Base-by-base conservation (phyloP, 2,888 invertebrate genomes). In the Pristionchus mayeri region DNA sequence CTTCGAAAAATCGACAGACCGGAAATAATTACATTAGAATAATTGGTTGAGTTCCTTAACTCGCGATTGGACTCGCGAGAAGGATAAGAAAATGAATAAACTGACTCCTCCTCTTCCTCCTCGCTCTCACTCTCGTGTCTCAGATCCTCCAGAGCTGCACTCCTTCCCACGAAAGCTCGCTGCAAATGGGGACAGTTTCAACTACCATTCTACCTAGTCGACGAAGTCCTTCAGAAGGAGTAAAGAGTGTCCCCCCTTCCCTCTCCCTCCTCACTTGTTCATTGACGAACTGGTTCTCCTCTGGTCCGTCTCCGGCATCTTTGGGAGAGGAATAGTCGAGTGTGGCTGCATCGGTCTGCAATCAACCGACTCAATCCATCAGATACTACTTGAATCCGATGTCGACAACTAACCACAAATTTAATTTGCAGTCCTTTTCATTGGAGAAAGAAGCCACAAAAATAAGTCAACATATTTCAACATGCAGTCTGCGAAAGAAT, bases 251-350 rank as follows among this genome's bases (percentile, higher is more conserved):
- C n/a, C n/a, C n/a, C n/a, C n/a, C n/a, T n/a, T n/a, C n/a, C n/a
- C n/a, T 24, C 63, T 67, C 57, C 37, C 34, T 52, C 16, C 30
- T 48, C 34, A 63, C 67, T 81, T 71, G 85, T 18, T 85, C 86
- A 34, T 85, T 86, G 37, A 87, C 86, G 60, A 87, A 87, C 27
- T 82, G 79, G 37, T 83, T 67, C 21, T 86, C 87, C 44, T 84
- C 85, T 18, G 83, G 81, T 37, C 84, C 81, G 11, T 63, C 67
- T 71, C 52, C 71, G 21, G 44, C 96, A 11, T 89, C 89, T 16
- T 87, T 85, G 18, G 79, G 21, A 0, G 75, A 52, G 3, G 86
- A 86, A 84, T 91, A 96, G 78, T 95, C 95, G 71, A 92, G 86
- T 18, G 84, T 75, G 2, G 86, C 88, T 1, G 86, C 85, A 71